Evolutionary conservation across 2,113 vertebrate species (phyloP).

Genomic region (Elanoides forficatus): DNA sequence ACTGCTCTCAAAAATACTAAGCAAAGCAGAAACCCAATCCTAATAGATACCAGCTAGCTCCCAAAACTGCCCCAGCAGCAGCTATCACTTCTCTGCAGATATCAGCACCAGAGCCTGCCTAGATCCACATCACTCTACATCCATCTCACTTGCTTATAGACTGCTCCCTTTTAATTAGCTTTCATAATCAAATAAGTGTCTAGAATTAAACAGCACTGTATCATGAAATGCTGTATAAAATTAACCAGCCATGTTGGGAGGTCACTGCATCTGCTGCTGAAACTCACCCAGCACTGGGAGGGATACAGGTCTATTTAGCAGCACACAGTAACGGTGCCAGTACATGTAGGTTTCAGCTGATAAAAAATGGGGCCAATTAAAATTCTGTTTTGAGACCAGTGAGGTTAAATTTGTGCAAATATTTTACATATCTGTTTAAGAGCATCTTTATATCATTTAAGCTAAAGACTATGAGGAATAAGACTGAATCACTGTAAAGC

Average conservation of each 20-base stretch:
- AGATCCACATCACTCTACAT: accelerated
- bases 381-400: background rate
- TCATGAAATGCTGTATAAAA: background rate
- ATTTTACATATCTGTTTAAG: background rate
- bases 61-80: background rate
- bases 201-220: background rate
- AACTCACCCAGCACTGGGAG: background rate
- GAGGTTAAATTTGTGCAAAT: background rate
- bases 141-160: background rate
- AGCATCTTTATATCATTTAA: background rate
- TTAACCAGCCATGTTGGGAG: background rate
- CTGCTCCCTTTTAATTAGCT: slow-evolving; percentile 38
- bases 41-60: background rate
- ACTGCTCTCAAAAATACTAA: background rate
- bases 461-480: background rate
- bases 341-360: background rate
- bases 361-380: background rate
- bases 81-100: background rate
- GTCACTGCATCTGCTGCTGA: background rate
- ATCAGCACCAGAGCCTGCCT: background rate
- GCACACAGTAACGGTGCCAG: background rate
- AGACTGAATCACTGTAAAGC: background rate
- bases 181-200: background rate
- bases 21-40: background rate
- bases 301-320: background rate